These are phyloP conservation scores for Pseudoatta argentina DNA, from an alignment of 1,140 invertebrate genomes.

Conservation along the genomic window DNA sequence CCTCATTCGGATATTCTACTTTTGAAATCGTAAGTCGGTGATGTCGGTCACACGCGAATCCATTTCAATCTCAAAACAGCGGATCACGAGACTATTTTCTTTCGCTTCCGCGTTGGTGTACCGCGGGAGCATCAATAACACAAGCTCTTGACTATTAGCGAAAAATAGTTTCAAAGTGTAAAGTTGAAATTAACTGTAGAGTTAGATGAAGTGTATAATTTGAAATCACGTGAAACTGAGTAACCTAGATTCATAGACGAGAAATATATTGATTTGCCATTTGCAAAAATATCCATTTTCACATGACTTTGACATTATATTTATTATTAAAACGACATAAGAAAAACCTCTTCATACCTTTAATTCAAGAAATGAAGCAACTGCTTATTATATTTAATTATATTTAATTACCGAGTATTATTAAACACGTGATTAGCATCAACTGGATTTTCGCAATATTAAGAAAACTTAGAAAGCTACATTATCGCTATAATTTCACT, in stretches of 20 bases:
- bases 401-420: slow-evolving; percentile 1
- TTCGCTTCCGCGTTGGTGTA: neutral
- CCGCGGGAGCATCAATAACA: neutral
- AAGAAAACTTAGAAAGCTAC: neutral
- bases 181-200: neutral
- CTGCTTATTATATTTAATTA: neutral
- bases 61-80: slow-evolving; percentile 38
- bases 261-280: neutral
- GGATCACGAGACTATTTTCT: slow-evolving; percentile 37
- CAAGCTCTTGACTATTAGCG: neutral
- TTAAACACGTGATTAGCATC: neutral
- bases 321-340: slow-evolving; percentile 3
- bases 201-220: neutral
- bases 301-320: neutral
- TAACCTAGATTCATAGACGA: slow-evolving; percentile 1
- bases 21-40: slow-evolving; percentile 16
- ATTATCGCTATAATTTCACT: neutral
- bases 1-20: slow-evolving; percentile 44
- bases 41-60: slow-evolving; percentile 45
- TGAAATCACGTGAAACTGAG: neutral
- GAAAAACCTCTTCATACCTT: neutral
- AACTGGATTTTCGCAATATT: slow-evolving; percentile 12
- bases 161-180: neutral
- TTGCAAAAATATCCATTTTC: neutral
- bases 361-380: slow-evolving; percentile 2